Percentiles rank a stretch among this genome's conserved stretches.
Conservation (phyloP, 2,113 vertebrate genomes). For the Quiscalus mexicanus region DNA sequence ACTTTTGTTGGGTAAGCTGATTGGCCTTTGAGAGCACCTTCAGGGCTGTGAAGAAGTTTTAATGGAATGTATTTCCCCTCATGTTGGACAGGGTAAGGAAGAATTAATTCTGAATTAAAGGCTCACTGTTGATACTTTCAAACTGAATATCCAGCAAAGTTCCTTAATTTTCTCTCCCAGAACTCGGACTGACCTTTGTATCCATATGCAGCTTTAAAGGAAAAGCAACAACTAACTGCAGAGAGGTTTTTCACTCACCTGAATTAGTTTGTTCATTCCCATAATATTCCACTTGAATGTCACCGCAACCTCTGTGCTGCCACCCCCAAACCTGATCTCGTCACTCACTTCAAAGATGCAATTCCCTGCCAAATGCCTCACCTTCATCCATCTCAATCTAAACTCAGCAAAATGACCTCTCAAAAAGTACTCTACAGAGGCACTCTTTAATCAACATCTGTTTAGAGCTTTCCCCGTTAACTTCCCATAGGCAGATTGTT, state of each 20-base stretch:
- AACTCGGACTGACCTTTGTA: not conserved
- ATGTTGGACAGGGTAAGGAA: not conserved
- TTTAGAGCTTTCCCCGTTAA: slow-evolving; percentile 64
- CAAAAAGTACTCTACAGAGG: slow-evolving; percentile 58
- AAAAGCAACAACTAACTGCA: not conserved
- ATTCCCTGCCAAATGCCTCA: slow-evolving; percentile 43
- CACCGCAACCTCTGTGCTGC: not conserved
- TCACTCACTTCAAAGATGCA: slow-evolving; percentile 51
- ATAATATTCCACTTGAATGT: slow-evolving; percentile 40
- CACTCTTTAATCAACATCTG: slow-evolving; percentile 65
- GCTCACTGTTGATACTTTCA: not conserved
- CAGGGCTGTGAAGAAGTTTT: not conserved
- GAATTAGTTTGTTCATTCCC: not conserved
- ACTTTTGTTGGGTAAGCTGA: not conserved
- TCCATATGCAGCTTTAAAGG: not conserved
- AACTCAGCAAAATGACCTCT: slow-evolving; percentile 52
- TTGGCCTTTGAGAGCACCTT: not conserved
- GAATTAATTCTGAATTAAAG: not conserved
- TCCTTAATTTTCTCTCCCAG: not conserved
- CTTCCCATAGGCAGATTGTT: slow-evolving; percentile 45
- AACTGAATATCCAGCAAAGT: not conserved
- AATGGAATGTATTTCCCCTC: not conserved
- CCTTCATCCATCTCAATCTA: slow-evolving; percentile 67
- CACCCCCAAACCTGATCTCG: slow-evolving; percentile 4
- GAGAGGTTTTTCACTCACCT: not conserved